Percentiles rank a stretch among this genome's conserved stretches.
Evolutionary conservation across 2,797 vertebrate genomes (phyloP).

Genomic region (Rhadinocentrus ornatus): DNA sequence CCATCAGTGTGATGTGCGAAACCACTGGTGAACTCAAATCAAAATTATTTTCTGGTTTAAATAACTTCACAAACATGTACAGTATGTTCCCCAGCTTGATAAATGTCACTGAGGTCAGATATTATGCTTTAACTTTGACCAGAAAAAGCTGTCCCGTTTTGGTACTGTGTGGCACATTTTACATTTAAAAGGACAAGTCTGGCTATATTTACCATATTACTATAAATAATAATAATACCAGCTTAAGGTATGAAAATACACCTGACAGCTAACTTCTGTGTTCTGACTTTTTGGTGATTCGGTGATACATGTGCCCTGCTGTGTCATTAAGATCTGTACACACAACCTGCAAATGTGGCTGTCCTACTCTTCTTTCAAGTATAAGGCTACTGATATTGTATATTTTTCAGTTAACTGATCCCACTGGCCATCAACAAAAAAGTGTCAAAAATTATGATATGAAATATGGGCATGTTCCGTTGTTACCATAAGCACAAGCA

Average conservation of each 20-base stretch:
- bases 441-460: conserved; percentile 6
- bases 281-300: neutral
- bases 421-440: conserved; percentile 2
- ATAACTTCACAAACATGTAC: conserved; percentile 3
- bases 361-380: neutral
- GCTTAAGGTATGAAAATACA: conserved; percentile 30
- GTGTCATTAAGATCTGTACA: conserved; percentile 23
- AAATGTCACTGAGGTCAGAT: conserved; percentile 50
- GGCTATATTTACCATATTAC: conserved; percentile 1
- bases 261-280: neutral
- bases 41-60: conserved; percentile 19
- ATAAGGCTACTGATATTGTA: conserved; percentile 6
- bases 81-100: conserved; percentile 27
- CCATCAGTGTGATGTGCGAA: conserved; percentile 5
- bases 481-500: neutral
- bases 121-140: conserved; percentile 24
- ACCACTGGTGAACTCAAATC: neutral
- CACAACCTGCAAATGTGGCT: conserved; percentile 35
- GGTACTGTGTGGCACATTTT: conserved; percentile 12
- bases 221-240: conserved; percentile 22
- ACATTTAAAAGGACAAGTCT: conserved; percentile 17
- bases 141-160: conserved; percentile 23
- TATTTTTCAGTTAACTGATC: conserved; percentile 6
- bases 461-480: neutral
- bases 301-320: neutral